phyloP scores from a whole-genome alignment of 2,888 invertebrate species.

The Cryptocephalus moraei region DNA sequence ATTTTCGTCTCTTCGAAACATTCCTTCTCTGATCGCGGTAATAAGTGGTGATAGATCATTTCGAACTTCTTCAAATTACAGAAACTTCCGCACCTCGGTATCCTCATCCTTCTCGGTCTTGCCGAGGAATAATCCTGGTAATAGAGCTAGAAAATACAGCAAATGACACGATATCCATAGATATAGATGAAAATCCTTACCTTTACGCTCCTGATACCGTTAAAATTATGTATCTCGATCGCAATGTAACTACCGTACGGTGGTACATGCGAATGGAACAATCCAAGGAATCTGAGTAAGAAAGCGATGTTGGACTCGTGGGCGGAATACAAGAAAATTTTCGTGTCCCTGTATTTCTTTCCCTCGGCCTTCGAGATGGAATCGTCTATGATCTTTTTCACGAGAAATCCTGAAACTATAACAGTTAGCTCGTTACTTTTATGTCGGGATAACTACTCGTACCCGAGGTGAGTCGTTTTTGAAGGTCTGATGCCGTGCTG shows the following conservation, averaged over 20 bases:
- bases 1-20: constrained; percentile 9
- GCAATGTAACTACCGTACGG: constrained; percentile 27
- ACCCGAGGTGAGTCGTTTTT: constrained; percentile 17
- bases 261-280: constrained; percentile 24
- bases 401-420: constrained; percentile 25
- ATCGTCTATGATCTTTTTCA: constrained; percentile 28
- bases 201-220: constrained; percentile 16
- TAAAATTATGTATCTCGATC: constrained; percentile 24
- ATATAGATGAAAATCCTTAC: constrained; percentile 7
- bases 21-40: constrained; percentile 15
- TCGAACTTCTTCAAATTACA: constrained; percentile 14
- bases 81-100: constrained; percentile 15
- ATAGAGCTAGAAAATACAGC: constrained; percentile 20
- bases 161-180: no score
- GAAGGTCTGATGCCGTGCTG: constrained; percentile 24
- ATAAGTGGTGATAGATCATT: constrained; percentile 9
- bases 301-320: constrained; percentile 31
- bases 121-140: constrained; percentile 22
- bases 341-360: constrained; percentile 17
- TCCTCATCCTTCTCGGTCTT: constrained; percentile 9
- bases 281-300: constrained; percentile 21
- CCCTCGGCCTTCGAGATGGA: constrained; percentile 19
- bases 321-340: constrained; percentile 29
- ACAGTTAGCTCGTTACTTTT: no score
- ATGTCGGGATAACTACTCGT: background rate